Evolutionary conservation across 2,888 invertebrate genomes (phyloP).

Genomic region (Pecten maximus): DNA sequence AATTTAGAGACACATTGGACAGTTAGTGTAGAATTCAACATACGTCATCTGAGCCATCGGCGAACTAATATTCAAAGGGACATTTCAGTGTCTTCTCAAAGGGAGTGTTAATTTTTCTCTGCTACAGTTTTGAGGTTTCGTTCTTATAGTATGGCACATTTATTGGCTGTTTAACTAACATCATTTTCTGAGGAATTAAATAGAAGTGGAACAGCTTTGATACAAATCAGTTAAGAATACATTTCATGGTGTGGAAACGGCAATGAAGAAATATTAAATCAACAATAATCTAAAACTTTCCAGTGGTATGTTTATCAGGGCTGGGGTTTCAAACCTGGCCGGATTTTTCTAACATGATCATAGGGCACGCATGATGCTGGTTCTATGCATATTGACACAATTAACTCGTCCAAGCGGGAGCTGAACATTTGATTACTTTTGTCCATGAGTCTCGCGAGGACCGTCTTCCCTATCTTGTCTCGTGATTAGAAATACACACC

Average conservation of each 20-base stretch:
- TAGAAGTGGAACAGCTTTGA: neutral
- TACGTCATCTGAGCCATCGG: no score
- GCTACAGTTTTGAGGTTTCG: no score
- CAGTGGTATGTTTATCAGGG: neutral
- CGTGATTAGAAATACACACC: constrained; percentile 5
- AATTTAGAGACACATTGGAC: no score
- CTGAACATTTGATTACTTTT: constrained; percentile 25
- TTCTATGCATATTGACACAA: constrained; percentile 24
- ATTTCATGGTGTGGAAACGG: neutral
- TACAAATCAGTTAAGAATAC: neutral
- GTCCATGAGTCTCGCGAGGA: constrained; percentile 3
- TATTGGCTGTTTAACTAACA: neutral
- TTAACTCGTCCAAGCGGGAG: constrained; percentile 13
- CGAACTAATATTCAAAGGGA: no score
- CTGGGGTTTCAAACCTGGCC: neutral
- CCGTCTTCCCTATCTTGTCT: neutral
- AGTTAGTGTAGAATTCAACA: no score
- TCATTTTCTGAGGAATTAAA: neutral
- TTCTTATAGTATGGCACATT: neutral
- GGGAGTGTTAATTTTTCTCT: neutral
- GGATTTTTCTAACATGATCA: neutral
- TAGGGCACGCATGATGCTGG: neutral
- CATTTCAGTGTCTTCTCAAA: no score
- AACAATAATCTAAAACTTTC: neutral
- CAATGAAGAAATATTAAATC: neutral